Percentiles rank a stretch among this genome's conserved stretches.
Evolutionary conservation across 2,797 vertebrate species (phyloP).

Genomic region (Eremophila alpestris): DNA sequence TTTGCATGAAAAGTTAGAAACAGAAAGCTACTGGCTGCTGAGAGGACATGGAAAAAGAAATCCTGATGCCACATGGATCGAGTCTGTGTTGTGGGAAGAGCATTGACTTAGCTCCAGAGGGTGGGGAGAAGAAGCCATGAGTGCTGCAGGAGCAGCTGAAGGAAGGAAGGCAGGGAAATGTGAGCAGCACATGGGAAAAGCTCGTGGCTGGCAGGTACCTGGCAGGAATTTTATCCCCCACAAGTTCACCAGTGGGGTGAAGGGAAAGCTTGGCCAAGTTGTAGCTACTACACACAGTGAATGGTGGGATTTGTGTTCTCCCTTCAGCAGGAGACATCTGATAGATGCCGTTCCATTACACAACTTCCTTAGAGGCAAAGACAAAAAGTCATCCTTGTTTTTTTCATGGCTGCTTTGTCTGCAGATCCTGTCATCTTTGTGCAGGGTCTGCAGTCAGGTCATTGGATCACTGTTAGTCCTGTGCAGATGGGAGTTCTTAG

Average conservation of each 20-base stretch:
- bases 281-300: neutral
- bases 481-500: neutral
- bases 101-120: neutral
- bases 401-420: neutral
- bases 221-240: neutral
- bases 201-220: neutral
- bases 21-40: neutral
- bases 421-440: neutral
- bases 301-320: neutral
- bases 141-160: neutral
- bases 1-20: neutral
- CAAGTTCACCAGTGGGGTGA: neutral
- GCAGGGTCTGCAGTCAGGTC: neutral
- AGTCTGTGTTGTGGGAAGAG: neutral
- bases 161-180: neutral
- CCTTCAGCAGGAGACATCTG: accelerated
- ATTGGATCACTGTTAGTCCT: neutral
- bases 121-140: neutral
- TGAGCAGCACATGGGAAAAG: neutral
- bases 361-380: neutral
- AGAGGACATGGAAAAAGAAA: neutral
- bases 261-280: neutral
- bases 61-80: neutral
- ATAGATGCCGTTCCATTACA: neutral
- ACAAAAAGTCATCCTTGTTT: neutral